Evolutionary conservation across 2,113 vertebrate genomes (phyloP), one percentile per base, ranked within the genome.

Genomic region (Sinocyclocheilus grahami): DNA sequence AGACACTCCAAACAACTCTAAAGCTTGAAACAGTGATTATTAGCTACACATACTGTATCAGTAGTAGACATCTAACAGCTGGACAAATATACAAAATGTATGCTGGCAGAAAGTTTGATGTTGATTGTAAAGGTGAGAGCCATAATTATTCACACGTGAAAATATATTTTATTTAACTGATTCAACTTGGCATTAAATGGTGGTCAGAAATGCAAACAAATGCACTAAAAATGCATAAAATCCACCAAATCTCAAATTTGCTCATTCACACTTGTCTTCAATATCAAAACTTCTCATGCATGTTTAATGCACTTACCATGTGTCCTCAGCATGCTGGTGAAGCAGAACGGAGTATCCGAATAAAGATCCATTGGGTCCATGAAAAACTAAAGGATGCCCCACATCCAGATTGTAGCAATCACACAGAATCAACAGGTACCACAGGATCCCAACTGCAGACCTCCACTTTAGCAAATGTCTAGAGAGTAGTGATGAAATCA

Each of bases 271-370:
- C 53, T 13, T 78, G 48, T 20, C 14, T 53, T 6, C 12, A 13
- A 24, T 12, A 24, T 53, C 7, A 53, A 82, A 22, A 76, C 85
- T 81, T 58, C 18, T 20, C 30, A 60, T 37, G 27, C 67, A 75
- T 33, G 27, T 83, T 65, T 63, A 37, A 85, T n/a, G 30, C 53
- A 82, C 96, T 95, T 90, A 99, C 98, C 97, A 98, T 30, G 92
- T 92, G 18, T 94, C 90, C 6, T 84, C 20, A 84, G 89, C 91
- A 71, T 95, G 92, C 22, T 93, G 75, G 91, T 98, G 97, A 89
- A 99, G 92, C 78, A 97, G 91, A 39, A 98, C 97, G 0, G 98
- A 97, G 90, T 97, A 99, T 22, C 98, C 98, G 78, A 99, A 99
- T 55, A 97, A 76, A 22, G 97, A 96, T 79, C 93, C 91, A 1